Percentiles rank a stretch among this genome's conserved stretches.
Evolutionary conservation across 2,113 vertebrate genomes (phyloP).

Genomic region (Murina feae): DNA sequence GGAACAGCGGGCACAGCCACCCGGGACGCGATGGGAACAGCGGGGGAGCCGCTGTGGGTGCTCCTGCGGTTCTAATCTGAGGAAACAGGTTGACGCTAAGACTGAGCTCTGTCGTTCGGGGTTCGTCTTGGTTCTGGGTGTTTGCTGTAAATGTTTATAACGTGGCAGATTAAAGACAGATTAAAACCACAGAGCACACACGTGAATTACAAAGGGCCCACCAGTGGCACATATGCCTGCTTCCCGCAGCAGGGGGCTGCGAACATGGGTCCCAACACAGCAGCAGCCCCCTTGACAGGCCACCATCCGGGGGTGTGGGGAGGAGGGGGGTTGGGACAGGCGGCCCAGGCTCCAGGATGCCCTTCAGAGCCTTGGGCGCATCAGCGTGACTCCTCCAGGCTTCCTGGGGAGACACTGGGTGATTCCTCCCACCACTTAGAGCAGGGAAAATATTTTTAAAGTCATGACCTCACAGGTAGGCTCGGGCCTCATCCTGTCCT

Average conservation of each 20-base stretch:
- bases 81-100: constrained; percentile 51
- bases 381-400: fast-evolving
- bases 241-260: neutral
- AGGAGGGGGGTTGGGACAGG: no score
- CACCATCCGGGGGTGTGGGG: no score
- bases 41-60: neutral
- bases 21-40: no score
- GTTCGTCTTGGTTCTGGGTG: constrained; percentile 49
- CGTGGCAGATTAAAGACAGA: constrained; percentile 57
- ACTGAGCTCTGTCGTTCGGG: neutral
- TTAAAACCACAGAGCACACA: constrained; percentile 58
- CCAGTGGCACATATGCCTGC: constrained; percentile 13
- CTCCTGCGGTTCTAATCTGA: neutral
- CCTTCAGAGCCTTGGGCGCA: neutral
- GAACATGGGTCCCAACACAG: neutral
- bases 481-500: neutral
- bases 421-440: neutral
- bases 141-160: constrained; percentile 55
- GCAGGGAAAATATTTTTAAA: constrained; percentile 28
- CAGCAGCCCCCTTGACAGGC: neutral
- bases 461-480: neutral
- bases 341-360: no score
- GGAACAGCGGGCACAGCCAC: neutral
- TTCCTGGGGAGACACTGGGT: neutral
- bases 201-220: constrained; percentile 64